A percentile compares a stretch with the other conserved stretches of the same genome.
phyloP scores from a whole-genome alignment of 1,140 invertebrate species.

The Drosophila mojavensis region DNA sequence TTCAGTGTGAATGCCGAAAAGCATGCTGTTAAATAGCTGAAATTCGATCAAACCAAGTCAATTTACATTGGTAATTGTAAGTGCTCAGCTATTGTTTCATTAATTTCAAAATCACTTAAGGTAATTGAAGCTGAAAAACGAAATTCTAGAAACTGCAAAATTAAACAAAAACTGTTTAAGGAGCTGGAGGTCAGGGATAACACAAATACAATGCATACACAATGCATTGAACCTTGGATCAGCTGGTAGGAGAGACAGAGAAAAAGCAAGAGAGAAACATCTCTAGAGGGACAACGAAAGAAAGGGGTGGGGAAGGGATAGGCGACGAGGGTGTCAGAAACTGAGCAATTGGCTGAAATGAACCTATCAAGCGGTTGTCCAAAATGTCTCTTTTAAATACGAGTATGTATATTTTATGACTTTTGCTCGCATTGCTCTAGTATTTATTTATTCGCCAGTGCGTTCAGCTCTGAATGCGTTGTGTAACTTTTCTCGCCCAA shows the following conservation, averaged over 20 bases:
- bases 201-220: slow-evolving; percentile 44
- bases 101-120: slow-evolving; percentile 22
- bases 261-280: too few relatives aligned
- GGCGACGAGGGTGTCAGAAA: background rate
- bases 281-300: background rate
- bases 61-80: too few relatives aligned
- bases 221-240: slow-evolving; percentile 62
- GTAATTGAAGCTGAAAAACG: slow-evolving; percentile 26
- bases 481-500: slow-evolving; percentile 62
- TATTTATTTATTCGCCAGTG: slow-evolving; percentile 74
- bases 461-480: slow-evolving; percentile 54
- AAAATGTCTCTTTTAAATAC: slow-evolving; percentile 79
- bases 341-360: slow-evolving; percentile 63
- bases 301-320: background rate
- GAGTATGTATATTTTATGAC: slow-evolving; percentile 75
- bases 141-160: slow-evolving; percentile 16
- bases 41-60: slow-evolving; percentile 1
- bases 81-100: background rate
- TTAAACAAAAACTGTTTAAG: slow-evolving; percentile 19
- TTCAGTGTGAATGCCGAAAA: background rate
- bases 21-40: background rate
- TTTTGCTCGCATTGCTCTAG: slow-evolving; percentile 47
- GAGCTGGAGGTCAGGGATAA: background rate
- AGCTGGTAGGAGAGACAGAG: slow-evolving; percentile 1
- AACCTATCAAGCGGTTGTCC: slow-evolving; percentile 78